Evolutionary conservation across 2,113 vertebrate genomes (phyloP).

Genomic region (Paraplagusia blochii): DNA sequence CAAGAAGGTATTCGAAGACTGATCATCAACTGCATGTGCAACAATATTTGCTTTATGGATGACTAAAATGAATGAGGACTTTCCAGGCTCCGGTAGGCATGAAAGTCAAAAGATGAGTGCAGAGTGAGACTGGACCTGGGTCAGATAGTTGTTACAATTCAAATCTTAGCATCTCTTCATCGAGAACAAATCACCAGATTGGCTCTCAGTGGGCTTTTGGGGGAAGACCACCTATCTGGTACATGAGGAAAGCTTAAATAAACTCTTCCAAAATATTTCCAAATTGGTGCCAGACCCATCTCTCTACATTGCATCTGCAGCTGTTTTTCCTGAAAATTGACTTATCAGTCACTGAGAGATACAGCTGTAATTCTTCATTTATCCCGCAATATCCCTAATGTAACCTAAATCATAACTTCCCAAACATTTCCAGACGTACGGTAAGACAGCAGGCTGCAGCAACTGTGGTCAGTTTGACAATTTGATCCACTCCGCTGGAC

Average conservation of each 20-base stretch:
- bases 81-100: conserved; percentile 92
- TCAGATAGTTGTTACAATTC: conserved; percentile 49
- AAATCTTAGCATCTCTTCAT: conserved; percentile 30
- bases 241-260: conserved; percentile 11
- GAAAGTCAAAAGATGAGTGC: conserved; percentile 85
- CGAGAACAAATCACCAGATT: background rate
- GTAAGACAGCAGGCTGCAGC: conserved; percentile 45
- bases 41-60: conserved; percentile 99
- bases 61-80: conserved; percentile 97
- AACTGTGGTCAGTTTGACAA: conserved; percentile 46
- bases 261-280: conserved; percentile 8
- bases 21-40: conserved; percentile 97
- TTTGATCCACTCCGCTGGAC: conserved; percentile 53
- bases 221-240: conserved; percentile 18
- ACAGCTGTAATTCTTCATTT: conserved; percentile 48
- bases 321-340: conserved; percentile 26
- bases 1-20: conserved; percentile 95
- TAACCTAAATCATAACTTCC: conserved; percentile 54
- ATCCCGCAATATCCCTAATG: conserved; percentile 27
- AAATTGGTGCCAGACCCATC: conserved; percentile 9
- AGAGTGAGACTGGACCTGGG: conserved; percentile 28
- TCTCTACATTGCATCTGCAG: conserved; percentile 11
- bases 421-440: conserved; percentile 52
- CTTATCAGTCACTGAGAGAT: conserved; percentile 31
- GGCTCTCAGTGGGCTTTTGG: background rate